Evolutionary conservation across 2,113 vertebrate species (phyloP).

Genomic region (Haemorhous mexicanus): DNA sequence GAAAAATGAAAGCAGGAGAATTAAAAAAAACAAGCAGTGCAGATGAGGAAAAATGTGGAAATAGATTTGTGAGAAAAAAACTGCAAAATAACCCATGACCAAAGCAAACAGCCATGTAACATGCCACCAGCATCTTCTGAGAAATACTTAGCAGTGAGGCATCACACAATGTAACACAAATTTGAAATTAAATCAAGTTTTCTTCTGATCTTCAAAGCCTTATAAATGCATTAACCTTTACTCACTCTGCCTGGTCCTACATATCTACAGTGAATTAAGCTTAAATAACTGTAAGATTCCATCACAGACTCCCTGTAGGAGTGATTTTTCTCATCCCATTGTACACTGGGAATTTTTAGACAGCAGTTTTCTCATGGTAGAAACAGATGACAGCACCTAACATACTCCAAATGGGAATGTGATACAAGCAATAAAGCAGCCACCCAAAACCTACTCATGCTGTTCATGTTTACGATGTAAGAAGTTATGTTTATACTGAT

Average conservation of each 20-base stretch:
- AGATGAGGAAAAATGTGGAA: neutral
- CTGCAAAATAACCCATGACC: neutral
- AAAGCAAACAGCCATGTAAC: neutral
- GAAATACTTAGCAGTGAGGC: neutral
- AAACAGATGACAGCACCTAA: neutral
- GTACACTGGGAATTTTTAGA: neutral
- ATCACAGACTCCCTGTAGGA: neutral
- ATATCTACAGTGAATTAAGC: neutral
- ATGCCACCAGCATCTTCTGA: constrained; percentile 10
- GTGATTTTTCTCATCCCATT: neutral
- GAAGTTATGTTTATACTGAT: constrained; percentile 1
- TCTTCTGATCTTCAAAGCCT: constrained; percentile 38
- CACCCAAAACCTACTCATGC: neutral
- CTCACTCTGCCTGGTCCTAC: neutral
- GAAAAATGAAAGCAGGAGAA: neutral
- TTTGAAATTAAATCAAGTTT: neutral
- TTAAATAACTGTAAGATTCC: neutral
- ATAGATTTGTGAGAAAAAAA: neutral
- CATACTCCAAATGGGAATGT: neutral
- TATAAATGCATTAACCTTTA: neutral
- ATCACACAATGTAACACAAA: neutral
- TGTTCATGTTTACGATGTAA: neutral
- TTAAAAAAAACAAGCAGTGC: neutral
- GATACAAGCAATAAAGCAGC: neutral
- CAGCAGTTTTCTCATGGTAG: neutral